phyloP scores from a whole-genome alignment of 2,888 invertebrate species.

The Halocaridina rubra region DNA sequence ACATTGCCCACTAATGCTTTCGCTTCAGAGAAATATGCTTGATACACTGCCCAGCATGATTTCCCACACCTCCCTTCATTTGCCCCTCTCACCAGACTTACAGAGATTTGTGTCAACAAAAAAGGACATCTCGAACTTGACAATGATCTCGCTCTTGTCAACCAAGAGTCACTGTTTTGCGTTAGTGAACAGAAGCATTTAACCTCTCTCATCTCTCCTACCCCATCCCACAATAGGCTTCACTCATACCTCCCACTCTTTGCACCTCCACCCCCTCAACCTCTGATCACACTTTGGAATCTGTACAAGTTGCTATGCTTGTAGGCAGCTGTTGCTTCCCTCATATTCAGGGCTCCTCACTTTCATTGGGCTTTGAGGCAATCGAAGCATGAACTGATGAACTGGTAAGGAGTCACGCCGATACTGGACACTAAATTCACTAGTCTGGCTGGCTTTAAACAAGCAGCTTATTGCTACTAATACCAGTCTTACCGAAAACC shows the following conservation, averaged over 20 bases:
- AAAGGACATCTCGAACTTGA: neutral
- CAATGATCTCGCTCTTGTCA: constrained; percentile 4
- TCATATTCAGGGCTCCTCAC: no score
- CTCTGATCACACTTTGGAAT: neutral
- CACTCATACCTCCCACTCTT: neutral
- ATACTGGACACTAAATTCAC: neutral
- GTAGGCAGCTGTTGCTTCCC: neutral
- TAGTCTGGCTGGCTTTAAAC: neutral
- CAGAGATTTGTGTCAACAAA: neutral
- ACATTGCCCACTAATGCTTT: constrained; percentile 15
- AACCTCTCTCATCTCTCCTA: no score
- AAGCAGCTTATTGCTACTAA: neutral
- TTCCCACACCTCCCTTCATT: no score
- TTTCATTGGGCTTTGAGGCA: no score
- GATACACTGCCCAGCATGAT: neutral
- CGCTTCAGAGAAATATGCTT: neutral
- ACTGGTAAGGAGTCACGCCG: neutral
- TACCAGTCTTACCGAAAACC: neutral
- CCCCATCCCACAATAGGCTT: neutral
- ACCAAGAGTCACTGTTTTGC: neutral
- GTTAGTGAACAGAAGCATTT: neutral
- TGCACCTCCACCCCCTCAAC: neutral
- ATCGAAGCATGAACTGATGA: neutral
- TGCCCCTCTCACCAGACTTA: neutral
- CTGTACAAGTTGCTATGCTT: neutral